Evolutionary conservation across 2,797 vertebrate genomes (phyloP).

Genomic region (Dendrocincla tyrannina): DNA sequence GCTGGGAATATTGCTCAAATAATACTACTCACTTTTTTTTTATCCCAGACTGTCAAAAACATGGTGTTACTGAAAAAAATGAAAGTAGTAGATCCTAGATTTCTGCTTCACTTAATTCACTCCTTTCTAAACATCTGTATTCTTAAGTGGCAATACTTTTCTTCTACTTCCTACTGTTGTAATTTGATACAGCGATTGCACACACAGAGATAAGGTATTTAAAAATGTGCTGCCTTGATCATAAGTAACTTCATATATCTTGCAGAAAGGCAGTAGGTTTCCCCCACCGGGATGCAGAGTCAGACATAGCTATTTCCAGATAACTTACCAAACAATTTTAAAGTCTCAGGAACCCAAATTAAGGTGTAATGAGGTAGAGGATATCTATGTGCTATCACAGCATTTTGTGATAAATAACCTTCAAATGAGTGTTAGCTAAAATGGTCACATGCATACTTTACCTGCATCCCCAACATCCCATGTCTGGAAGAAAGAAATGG

Average conservation of each 20-base stretch:
- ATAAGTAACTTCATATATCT: neutral
- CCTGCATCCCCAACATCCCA: neutral
- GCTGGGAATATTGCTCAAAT: neutral
- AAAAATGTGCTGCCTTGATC: neutral
- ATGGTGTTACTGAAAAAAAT: neutral
- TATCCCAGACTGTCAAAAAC: neutral
- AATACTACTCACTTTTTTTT: neutral
- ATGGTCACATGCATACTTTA: accelerated
- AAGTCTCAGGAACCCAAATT: neutral
- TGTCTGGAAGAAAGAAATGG: neutral
- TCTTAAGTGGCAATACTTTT: neutral
- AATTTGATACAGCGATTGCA: neutral
- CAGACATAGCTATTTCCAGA: conserved; percentile 13
- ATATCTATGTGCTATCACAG: neutral
- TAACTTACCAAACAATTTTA: neutral
- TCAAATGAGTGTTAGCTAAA: neutral
- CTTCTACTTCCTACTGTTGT: neutral
- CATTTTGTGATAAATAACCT: neutral
- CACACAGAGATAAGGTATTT: neutral
- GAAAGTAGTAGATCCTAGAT: neutral
- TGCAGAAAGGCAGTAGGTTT: neutral
- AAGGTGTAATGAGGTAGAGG: conserved; percentile 1
- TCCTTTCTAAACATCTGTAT: neutral
- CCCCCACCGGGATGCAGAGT: neutral
- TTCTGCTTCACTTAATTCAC: neutral